Base-by-base conservation (phyloP, 2,888 invertebrate genomes). In the Hermaeophaga mercurialis region DNA sequence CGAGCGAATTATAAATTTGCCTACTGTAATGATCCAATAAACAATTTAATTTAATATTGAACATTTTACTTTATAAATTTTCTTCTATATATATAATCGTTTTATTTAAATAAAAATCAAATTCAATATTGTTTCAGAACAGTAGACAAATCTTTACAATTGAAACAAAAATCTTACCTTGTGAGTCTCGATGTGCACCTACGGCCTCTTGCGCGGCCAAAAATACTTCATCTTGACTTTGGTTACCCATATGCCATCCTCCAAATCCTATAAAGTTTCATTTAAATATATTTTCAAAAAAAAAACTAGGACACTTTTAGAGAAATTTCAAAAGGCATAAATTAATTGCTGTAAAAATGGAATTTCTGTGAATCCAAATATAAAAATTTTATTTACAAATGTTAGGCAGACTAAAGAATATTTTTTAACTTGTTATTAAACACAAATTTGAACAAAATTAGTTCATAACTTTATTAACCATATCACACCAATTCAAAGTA, bases 141-240 rank as follows among this genome's bases (percentile, higher is more conserved):
- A 44, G 56, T 62, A 57, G 62, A 61, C 61, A 66, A 67, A 68
- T 62, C 58, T 62, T 58, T 66, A 67, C 68, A 71, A 72, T 66
- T 69, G 64, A 67, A 75, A 76, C 74, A 75, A 75, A 80, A 80
- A 80, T 81, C 91, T 89, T 91, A 92, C 92, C 92, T 92, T 92
- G 91, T 79, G 90, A 89, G 82, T 92, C 92, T 81, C 91, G 86
- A 80, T 90, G 90, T 81, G 87, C 86, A 80, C 84, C 82, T 61
- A 82, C 84, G 73, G 84, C 82, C 78, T 90, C 91, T 82, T 89
- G 90, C 77, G 90, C 89, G 78, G 89, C 87, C 83, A 91, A 85
- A 76, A 86, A 86, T 74, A 90, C 87, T 84, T 92, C 91, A 75
- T 92, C 92, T 81, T 90, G 90, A 86, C 87, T 85, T 81, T 85